phyloP scores from a whole-genome alignment of 2,888 invertebrate species.

The Proisotoma minuta region DNA sequence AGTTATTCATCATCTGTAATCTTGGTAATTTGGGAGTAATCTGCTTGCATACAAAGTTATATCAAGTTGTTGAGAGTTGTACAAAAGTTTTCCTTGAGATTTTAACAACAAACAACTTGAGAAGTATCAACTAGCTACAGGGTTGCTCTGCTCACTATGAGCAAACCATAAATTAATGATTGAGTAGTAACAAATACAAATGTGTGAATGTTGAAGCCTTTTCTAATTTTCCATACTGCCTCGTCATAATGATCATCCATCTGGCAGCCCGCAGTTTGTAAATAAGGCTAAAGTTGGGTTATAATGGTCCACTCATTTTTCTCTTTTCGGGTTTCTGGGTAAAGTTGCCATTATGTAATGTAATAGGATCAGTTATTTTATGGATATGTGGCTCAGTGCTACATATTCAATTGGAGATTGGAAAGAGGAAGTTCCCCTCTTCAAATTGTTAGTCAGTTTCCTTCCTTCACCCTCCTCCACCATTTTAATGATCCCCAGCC shows the following conservation, averaged over 20 bases:
- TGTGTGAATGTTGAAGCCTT: not conserved
- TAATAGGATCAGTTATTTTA: not conserved
- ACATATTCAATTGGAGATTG: conserved; percentile 16
- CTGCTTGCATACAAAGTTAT: no score
- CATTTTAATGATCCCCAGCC: conserved; percentile 11
- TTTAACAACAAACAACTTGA: no score
- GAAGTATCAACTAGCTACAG: no score
- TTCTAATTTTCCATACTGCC: not conserved
- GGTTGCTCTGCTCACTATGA: no score
- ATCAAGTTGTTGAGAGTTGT: no score
- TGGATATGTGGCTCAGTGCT: conserved; percentile 1
- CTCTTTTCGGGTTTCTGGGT: no score
- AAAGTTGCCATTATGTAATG: no score
- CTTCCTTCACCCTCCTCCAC: conserved; percentile 22
- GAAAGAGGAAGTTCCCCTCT: conserved; percentile 28
- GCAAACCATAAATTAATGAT: no score
- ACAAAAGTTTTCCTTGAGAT: no score
- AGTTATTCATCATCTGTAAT: no score
- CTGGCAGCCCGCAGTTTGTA: not conserved
- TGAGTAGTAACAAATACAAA: conserved; percentile 3
- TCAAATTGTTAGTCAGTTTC: conserved; percentile 30
- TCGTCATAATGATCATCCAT: conserved; percentile 15
- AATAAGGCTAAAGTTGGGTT: not conserved
- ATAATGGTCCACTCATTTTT: no score
- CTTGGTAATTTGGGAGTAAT: no score